Base-by-base conservation (phyloP, 1,140 invertebrate genomes). In the Temnothorax curvispinosus region DNA sequence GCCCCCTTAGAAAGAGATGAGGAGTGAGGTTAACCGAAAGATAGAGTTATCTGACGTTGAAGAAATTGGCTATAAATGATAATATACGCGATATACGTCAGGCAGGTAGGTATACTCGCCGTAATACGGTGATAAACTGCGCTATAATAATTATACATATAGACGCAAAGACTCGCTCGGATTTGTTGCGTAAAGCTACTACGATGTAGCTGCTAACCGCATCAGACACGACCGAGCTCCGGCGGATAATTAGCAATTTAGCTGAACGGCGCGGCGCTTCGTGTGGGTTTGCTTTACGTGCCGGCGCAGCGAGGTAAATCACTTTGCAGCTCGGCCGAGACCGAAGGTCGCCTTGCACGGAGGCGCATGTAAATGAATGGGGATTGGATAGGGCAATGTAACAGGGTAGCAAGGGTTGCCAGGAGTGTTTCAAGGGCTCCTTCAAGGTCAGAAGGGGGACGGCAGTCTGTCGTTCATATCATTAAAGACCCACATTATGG, bases 371-470 rank as follows among this genome's bases (percentile, higher is more conserved):
- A 94, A 93, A 95, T 93, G 92, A 95, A 95, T 95, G 95, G 94
- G 94, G 94, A 94, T 94, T 94, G 92, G 93, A 95, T 95, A 95
- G 95, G 94, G 94, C 95, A 91, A 87, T 86, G 94, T 93, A 95
- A 94, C 94, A 95, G 94, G 95, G 74, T 81, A 92, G 76, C 92
- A 95, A 92, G 92, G 87, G 86, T 89, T 85, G 80, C 18, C 56
- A 94, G 89, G 93, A 95, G 94, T 87, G 72, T 78, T 75, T 84
- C 90, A 89, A 94, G 93, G 94, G 88, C 92, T 92, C 92, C 88
- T 91, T 77, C 87, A 89, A 72, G 88, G 88, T 77, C 27, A 62
- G 56, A 87, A 18, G 32, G 32, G 60, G 7, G 32, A 69, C 38
- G 50, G 75, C 71, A n/a, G 58, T 80, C 81, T 78, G 65, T 82